phyloP scores from a whole-genome alignment of 30 jellyfish, hydroid and myxozoan genomes.

The Aurelia coerulea region DNA sequence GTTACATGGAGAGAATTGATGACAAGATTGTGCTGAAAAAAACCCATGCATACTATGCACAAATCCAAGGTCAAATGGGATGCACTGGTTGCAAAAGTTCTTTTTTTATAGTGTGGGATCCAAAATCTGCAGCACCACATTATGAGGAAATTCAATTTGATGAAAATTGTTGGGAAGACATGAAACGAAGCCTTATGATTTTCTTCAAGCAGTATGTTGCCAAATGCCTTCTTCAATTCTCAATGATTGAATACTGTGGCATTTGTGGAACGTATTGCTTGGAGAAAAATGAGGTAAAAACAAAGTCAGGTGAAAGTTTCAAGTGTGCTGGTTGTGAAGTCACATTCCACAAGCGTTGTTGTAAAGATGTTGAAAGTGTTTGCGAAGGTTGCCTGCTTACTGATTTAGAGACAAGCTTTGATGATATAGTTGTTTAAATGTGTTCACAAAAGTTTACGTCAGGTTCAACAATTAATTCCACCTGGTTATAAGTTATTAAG shows the following conservation, averaged over 20 bases:
- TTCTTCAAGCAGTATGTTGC: neutral
- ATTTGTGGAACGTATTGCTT: conserved; percentile 5
- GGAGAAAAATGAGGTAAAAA: neutral
- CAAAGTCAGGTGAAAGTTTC: neutral
- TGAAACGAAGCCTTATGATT: neutral
- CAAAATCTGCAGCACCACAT: neutral
- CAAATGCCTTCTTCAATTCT: neutral
- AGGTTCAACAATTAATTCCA: too few species aligned
- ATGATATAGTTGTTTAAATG: neutral
- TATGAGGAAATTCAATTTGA: neutral
- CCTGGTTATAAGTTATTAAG: too few species aligned
- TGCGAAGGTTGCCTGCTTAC: neutral
- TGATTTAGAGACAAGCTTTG: neutral
- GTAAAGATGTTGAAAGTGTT: neutral
- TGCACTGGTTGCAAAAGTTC: neutral
- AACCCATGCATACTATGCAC: conserved; percentile 10
- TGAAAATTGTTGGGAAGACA: neutral
- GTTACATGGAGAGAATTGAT: neutral
- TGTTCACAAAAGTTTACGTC: too few species aligned
- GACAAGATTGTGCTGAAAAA: neutral
- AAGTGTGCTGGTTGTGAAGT: neutral
- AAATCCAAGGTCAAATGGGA: neutral
- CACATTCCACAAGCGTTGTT: neutral
- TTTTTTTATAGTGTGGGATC: conserved; percentile 1
- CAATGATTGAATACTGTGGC: neutral